Percentiles rank a stretch among this genome's conserved stretches.
phyloP scores from a whole-genome alignment of 1,140 invertebrate species.

The Neelides sp. region DNA sequence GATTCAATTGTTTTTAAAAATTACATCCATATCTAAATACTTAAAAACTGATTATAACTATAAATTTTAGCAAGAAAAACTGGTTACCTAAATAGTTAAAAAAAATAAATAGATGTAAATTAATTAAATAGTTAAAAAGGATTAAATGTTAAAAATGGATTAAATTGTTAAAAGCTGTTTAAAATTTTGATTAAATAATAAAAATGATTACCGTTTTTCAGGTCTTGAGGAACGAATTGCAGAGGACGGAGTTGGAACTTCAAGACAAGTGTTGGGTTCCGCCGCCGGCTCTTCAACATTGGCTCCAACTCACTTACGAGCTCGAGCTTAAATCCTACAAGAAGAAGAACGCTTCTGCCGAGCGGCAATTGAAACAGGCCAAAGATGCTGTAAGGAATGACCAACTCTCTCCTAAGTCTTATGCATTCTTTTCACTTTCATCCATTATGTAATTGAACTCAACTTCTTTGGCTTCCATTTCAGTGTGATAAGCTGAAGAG shows the following conservation, averaged over 20 bases:
- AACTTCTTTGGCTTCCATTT: constrained; percentile 14
- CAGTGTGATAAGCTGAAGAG: constrained; percentile 86
- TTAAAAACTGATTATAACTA: no score
- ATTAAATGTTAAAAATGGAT: no score
- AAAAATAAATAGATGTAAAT: no score
- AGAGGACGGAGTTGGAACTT: constrained; percentile 72
- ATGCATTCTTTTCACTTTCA: constrained; percentile 13
- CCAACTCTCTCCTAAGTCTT: no score
- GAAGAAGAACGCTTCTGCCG: constrained; percentile 69
- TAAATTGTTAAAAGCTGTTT: no score
- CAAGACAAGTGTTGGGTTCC: constrained; percentile 76
- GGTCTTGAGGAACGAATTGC: constrained; percentile 66
- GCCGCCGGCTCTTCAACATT: constrained; percentile 74
- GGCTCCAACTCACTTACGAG: constrained; percentile 88
- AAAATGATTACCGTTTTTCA: no score
- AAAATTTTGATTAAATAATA: no score
- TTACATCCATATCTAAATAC: no score
- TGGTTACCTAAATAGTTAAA: no score
- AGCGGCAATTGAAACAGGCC: constrained; percentile 71
- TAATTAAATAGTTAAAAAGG: no score
- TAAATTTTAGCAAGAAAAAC: no score
- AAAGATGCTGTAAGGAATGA: constrained; percentile 73
- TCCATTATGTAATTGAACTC: constrained; percentile 8
- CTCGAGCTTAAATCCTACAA: constrained; percentile 77
- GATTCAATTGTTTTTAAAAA: no score